These are phyloP conservation scores for Spatula clypeata DNA, from an alignment of 2,797 vertebrate genomes.

Conservation along the genomic window DNA sequence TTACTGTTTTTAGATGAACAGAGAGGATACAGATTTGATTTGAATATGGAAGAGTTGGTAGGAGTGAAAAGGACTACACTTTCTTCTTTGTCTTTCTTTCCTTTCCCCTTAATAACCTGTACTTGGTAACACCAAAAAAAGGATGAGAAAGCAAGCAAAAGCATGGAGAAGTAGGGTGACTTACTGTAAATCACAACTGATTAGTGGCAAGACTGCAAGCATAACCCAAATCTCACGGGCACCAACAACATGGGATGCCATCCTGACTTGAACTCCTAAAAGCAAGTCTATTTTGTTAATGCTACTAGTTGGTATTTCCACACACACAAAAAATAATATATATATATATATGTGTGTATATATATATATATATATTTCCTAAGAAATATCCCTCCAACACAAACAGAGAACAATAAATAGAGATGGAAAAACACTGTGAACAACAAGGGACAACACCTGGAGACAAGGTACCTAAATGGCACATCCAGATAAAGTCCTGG, in stretches of 20 bases:
- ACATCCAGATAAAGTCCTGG: neutral
- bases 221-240: neutral
- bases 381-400: neutral
- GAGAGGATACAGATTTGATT: fast-evolving
- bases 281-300: neutral
- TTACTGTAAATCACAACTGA: neutral
- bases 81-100: neutral
- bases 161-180: neutral
- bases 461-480: neutral
- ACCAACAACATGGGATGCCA: neutral
- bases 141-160: neutral
- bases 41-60: neutral
- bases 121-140: neutral
- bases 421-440: neutral
- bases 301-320: neutral
- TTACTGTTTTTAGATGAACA: neutral
- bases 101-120: neutral
- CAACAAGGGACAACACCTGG: neutral
- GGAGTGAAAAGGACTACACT: neutral
- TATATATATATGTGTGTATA: no score
- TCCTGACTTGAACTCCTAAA: neutral
- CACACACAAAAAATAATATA: neutral
- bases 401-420: neutral
- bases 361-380: no score
- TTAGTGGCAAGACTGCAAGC: neutral